A percentile compares a stretch with the other conserved stretches of the same genome.
phyloP scores from a whole-genome alignment of 1,140 invertebrate genomes.

The Drosophila biarmipes region DNA sequence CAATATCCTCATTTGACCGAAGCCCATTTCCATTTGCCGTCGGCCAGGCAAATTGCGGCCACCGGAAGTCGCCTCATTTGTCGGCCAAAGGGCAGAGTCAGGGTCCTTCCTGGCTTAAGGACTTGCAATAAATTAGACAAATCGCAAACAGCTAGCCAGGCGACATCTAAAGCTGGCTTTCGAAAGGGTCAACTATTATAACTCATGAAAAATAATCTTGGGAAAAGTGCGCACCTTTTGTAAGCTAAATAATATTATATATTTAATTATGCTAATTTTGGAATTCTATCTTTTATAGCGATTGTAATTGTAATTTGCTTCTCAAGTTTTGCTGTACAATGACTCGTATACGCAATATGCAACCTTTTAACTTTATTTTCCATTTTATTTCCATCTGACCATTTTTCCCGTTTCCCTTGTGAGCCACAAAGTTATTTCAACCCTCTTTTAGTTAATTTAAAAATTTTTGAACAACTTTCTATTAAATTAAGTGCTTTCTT shows the following conservation, averaged over 20 bases:
- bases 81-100: slow-evolving; percentile 54
- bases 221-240: too few relatives aligned
- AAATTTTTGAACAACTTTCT: neutral
- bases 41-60: slow-evolving; percentile 44
- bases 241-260: too few relatives aligned
- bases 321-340: neutral
- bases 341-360: neutral
- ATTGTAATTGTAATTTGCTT: too few relatives aligned
- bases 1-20: slow-evolving; percentile 44
- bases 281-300: too few relatives aligned
- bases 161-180: neutral
- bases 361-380: neutral
- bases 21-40: slow-evolving; percentile 58
- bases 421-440: neutral
- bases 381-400: neutral
- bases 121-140: slow-evolving; percentile 13
- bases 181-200: neutral
- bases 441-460: neutral
- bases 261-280: too few relatives aligned
- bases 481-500: slow-evolving; percentile 1
- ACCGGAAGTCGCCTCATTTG: slow-evolving; percentile 75
- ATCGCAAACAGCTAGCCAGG: neutral
- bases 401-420: neutral
- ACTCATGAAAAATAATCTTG: too few relatives aligned
- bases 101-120: slow-evolving; percentile 30